phyloP scores from a whole-genome alignment of 2,888 invertebrate genomes.

The Ennomos fuscantarius region DNA sequence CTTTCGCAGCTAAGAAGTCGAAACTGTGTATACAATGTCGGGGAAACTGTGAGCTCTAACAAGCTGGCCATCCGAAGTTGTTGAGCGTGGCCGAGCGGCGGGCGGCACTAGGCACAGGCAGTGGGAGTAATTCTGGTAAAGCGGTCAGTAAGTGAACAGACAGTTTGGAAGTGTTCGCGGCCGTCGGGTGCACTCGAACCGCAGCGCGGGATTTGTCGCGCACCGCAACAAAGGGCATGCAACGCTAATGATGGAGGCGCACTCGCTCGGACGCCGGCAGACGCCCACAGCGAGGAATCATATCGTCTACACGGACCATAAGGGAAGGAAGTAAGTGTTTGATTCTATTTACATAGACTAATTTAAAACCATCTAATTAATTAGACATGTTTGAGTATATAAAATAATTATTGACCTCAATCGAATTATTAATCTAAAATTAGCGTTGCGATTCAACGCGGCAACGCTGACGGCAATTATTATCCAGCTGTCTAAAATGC shows the following conservation, averaged over 20 bases:
- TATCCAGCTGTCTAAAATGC: background rate
- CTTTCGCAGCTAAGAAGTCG: constrained; percentile 77
- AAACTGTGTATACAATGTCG: constrained; percentile 76
- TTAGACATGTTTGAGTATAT: no score
- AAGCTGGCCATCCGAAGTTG: constrained; percentile 78
- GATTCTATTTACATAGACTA: background rate
- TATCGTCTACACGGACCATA: constrained; percentile 82
- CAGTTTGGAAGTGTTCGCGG: constrained; percentile 64
- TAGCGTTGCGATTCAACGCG: no score
- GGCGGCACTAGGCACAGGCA: constrained; percentile 31
- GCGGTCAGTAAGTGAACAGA: constrained; percentile 63
- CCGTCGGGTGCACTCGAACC: constrained; percentile 35
- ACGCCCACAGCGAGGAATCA: constrained; percentile 77
- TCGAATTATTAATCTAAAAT: no score
- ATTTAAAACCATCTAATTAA: no score
- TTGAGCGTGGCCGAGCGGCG: constrained; percentile 57
- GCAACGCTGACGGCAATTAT: background rate
- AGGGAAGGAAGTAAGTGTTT: constrained; percentile 79
- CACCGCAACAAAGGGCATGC: constrained; percentile 42
- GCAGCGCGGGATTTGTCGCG: constrained; percentile 29
- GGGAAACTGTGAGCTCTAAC: constrained; percentile 72
- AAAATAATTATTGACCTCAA: no score
- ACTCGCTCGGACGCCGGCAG: constrained; percentile 67
- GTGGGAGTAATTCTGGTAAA: constrained; percentile 67
- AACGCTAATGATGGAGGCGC: constrained; percentile 66